A percentile compares a stretch with the other conserved stretches of the same genome.
These are phyloP conservation scores for Coptodon bakossiorum DNA, from an alignment of 2,113 vertebrate genomes.

Conservation along the genomic window DNA sequence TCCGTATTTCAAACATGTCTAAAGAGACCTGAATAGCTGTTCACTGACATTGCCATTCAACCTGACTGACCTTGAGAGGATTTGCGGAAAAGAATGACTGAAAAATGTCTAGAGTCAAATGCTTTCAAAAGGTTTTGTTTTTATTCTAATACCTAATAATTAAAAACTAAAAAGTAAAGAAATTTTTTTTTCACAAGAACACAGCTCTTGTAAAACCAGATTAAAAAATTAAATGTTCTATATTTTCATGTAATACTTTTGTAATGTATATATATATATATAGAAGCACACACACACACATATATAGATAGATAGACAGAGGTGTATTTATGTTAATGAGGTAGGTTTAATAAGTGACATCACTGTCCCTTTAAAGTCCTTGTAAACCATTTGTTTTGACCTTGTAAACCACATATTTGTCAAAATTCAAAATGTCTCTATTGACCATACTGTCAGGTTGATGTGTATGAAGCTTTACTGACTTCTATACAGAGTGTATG, in stretches of 20 bases:
- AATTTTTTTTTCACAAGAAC: rapidly evolving
- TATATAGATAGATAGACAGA: background rate
- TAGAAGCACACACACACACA: background rate
- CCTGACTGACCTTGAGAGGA: background rate
- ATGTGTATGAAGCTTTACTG: background rate
- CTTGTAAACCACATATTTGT: background rate
- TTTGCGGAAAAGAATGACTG: background rate
- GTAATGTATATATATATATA: background rate
- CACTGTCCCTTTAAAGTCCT: background rate
- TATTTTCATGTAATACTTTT: background rate
- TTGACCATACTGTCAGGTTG: background rate
- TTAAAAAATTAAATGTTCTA: background rate
- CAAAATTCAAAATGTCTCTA: background rate
- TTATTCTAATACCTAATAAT: background rate
- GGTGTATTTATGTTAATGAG: background rate
- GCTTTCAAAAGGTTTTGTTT: background rate
- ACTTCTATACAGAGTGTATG: background rate
- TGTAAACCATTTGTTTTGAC: background rate
- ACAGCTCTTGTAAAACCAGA: background rate
- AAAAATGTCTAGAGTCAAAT: background rate
- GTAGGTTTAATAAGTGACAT: background rate
- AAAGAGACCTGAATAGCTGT: background rate
- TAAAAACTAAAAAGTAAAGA: background rate
- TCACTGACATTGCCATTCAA: background rate
- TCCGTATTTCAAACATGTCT: background rate